Base-by-base conservation (phyloP, 1,140 invertebrate species). In the Anthonomus grandis region DNA sequence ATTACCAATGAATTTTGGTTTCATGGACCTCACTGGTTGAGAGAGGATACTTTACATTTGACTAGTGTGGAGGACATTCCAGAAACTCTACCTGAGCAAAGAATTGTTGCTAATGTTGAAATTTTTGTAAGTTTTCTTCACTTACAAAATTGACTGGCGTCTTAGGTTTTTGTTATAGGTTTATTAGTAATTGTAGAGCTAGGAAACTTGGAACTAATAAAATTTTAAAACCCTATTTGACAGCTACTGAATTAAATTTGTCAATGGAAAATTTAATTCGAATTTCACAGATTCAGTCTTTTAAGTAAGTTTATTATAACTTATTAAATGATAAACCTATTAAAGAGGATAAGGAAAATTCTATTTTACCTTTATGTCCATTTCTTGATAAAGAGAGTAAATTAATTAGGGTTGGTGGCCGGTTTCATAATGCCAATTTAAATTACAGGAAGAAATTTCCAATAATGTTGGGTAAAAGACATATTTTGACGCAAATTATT, bases 351-450 rank as follows among this genome's bases (percentile, higher is more conserved):
- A 37, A 59, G 49, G 21, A 54, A 47, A 48, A 4, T 53, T 23
- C 19, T n/a, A n/a, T n/a, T n/a, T n/a, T 31, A 18, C 25, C 17
- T 10, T 18, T 59, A 21, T 38, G 18, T 17, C 63, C 68, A 10
- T 64, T 68, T 49, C 12, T 70, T 1, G 57, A 63, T 31, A 46
- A 62, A 8, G 4, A 58, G 12, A 52, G 38, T 9, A 23, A 38
- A 21, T 12, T 69, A 2, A n/a, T n/a, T n/a, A 21, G 64, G 13
- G 65, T 72, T 8, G 66, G 69, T 17, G 66, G 69, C 19, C 49
- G 68, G 48, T 41, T 68, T 3, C 2, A 38, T 19, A 53, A 69
- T n/a, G 39, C 63, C 9, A 27, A 36, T 10, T 24, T 58, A 9
- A 6, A 57, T 9, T 57, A 46, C 39, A 39, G 60, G 17, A 46